Conservation (phyloP, 2,797 vertebrate genomes). For the Malurus leucopterus region DNA sequence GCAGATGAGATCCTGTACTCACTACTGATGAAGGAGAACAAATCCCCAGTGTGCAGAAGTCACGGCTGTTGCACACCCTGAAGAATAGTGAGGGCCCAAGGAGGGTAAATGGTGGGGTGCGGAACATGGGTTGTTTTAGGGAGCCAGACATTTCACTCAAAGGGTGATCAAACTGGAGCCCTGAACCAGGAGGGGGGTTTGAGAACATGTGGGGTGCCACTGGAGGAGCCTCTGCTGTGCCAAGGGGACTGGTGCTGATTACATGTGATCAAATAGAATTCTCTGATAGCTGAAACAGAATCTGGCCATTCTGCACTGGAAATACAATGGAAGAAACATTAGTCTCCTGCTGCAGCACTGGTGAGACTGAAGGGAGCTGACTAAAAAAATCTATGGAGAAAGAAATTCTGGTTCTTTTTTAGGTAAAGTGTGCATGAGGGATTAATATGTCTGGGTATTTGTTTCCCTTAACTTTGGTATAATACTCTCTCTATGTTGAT, state of each 20-base stretch:
- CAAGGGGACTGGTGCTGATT: neutral
- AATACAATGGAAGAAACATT: constrained; percentile 18
- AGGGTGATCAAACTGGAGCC: neutral
- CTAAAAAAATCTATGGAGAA: neutral
- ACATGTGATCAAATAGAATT: neutral
- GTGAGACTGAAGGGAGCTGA: neutral
- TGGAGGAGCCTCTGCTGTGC: neutral
- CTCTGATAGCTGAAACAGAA: neutral
- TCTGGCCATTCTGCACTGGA: neutral
- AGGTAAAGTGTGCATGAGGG: neutral
- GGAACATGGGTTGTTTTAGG: neutral
- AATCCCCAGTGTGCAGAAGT: accelerated
- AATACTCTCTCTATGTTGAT: constrained; percentile 21
- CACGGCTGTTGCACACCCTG: neutral
- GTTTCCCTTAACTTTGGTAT: neutral
- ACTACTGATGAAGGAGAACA: neutral
- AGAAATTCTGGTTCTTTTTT: neutral
- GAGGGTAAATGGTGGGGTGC: neutral
- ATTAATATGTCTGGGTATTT: constrained; percentile 34
- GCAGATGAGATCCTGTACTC: neutral
- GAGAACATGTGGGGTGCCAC: neutral
- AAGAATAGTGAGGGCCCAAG: neutral
- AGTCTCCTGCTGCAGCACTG: neutral
- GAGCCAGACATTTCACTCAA: accelerated
- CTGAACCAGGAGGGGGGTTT: neutral